Base-by-base conservation (phyloP, 2,113 vertebrate genomes). In the Capricornis sumatraensis region DNA sequence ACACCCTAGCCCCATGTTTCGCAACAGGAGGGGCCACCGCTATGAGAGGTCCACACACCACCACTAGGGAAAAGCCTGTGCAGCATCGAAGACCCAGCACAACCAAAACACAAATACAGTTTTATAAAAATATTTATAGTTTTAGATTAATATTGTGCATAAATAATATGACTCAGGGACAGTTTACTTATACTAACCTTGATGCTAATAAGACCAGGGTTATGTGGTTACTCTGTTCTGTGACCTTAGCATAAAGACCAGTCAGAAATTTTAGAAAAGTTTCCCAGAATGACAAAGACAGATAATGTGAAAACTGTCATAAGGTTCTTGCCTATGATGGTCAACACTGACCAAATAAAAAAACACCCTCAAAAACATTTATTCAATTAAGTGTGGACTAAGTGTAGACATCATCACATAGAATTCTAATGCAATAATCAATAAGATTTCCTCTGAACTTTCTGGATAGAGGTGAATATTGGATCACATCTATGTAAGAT, bases 141-240 rank as follows among this genome's bases (percentile, higher is more conserved):
- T 89, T 87, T 76, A 87, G 14, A 33, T 64, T 76, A 84, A 96
- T 50, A 47, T 64, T 87, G 36, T 57, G 67, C 40, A 45, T 67
- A 91, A 12, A n/a, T 81, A 43, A 50, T 7, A 62, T 87, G 36
- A 87, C 14, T 60, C 5, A 81, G 25, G 3, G 11, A 40, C 28
- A 84, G 43, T 84, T 92, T 74, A 50, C 47, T 88, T 91, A 64
- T 50, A n/a, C 5, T 47, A 88, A 52, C 2, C 11, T 50, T 5
- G 27, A 57, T 74, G 62, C 7, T 50, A 52, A 17, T 45, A 93
- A 50, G 47, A 67, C 1, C 33, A 86, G 45, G 40, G 23, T 45
- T 84, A 53, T 57, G 17, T 8, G 6, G 5, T 88, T 82, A 87
- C 7, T 83, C 4, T 67, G 7, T 60, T 88, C 28, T 21, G 13